These are phyloP conservation scores for Ormyrus labotus DNA, from an alignment of 2,888 invertebrate species.

Conservation along the genomic window DNA sequence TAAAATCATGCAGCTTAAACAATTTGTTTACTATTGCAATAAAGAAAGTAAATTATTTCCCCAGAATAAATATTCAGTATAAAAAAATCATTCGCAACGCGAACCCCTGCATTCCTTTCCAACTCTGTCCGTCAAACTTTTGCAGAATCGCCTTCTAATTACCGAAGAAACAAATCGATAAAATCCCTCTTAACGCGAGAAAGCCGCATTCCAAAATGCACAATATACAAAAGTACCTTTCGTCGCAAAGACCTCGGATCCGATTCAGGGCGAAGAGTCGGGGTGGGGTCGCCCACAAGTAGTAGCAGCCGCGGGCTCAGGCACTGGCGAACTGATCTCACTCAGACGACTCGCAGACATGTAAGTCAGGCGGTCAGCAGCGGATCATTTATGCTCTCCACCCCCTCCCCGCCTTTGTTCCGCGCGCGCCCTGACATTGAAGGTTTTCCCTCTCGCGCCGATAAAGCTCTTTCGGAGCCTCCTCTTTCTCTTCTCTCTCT, in stretches of 20 bases:
- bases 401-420: slow-evolving; percentile 59
- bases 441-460: slow-evolving; percentile 56
- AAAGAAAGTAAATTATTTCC: too few relatives aligned
- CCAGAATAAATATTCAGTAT: too few relatives aligned
- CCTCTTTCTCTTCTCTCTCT: not conserved
- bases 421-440: slow-evolving; percentile 56
- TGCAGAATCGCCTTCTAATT: too few relatives aligned
- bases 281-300: not conserved
- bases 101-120: too few relatives aligned
- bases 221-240: slow-evolving; percentile 1
- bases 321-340: slow-evolving; percentile 57
- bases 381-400: slow-evolving; percentile 67
- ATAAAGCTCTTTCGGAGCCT: slow-evolving; percentile 14
- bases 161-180: too few relatives aligned
- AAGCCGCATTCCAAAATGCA: too few relatives aligned
- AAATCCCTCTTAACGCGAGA: too few relatives aligned
- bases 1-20: too few relatives aligned
- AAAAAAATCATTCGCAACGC: too few relatives aligned
- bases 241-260: not conserved
- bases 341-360: slow-evolving; percentile 59
- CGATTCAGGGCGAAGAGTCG: not conserved
- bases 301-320: not conserved
- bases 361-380: slow-evolving; percentile 61
- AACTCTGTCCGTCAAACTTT: too few relatives aligned
- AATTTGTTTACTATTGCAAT: too few relatives aligned